A percentile compares a stretch with the other conserved stretches of the same genome.
phyloP scores from a whole-genome alignment of 2,113 vertebrate species.

The Barbus barbus region DNA sequence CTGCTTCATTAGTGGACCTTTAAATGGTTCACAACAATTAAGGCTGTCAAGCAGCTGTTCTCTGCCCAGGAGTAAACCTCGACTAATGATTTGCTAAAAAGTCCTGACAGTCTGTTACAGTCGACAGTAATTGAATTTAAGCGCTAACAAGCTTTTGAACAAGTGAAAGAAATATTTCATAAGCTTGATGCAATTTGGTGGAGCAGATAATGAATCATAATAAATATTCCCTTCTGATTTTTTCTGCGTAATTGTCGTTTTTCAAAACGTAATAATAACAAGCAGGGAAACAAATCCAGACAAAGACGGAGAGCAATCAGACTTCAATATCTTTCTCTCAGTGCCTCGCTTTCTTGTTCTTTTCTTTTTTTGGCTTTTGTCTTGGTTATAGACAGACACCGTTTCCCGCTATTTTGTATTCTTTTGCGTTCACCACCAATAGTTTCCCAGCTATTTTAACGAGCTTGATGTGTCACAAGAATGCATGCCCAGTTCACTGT shows the following conservation, averaged over 20 bases:
- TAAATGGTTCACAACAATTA: conserved; percentile 84
- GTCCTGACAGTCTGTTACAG: conserved; percentile 83
- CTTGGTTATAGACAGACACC: conserved; percentile 40
- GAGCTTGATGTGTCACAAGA: conserved; percentile 66
- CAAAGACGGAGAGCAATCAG: conserved; percentile 47
- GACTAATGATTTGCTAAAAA: conserved; percentile 88
- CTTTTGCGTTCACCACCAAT: conserved; percentile 60
- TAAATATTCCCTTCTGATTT: conserved; percentile 69
- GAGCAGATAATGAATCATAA: conserved; percentile 71
- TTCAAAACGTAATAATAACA: conserved; percentile 58
- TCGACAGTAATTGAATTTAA: conserved; percentile 87
- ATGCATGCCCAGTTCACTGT: conserved; percentile 51
- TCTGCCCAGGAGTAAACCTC: conserved; percentile 74
- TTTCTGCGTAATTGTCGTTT: conserved; percentile 59
- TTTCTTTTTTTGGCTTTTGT: conserved; percentile 25
- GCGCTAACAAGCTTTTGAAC: conserved; percentile 85
- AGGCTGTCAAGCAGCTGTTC: conserved; percentile 75
- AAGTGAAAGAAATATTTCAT: conserved; percentile 84
- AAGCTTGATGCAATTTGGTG: conserved; percentile 85
- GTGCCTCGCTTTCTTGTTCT: conserved; percentile 25
- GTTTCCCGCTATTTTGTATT: conserved; percentile 60
- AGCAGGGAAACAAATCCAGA: conserved; percentile 55
- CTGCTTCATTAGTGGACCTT: conserved; percentile 87
- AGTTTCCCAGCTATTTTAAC: conserved; percentile 67
- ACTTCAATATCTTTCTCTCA: conserved; percentile 49